These are phyloP conservation scores for Dromococcyx pavoninus DNA, from an alignment of 2,797 vertebrate species.

Conservation along the genomic window DNA sequence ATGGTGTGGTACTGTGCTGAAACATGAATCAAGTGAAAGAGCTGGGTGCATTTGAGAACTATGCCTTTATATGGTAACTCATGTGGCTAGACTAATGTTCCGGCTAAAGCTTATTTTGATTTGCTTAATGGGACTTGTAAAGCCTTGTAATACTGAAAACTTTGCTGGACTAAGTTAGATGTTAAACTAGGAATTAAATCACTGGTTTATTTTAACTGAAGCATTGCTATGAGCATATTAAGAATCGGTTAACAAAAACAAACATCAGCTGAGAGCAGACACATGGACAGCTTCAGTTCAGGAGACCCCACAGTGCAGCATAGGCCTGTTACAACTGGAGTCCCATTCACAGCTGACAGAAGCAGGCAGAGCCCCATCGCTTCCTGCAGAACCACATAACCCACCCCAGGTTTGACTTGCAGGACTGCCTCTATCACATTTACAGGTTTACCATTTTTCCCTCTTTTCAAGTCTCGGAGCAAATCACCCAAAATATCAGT, in stretches of 20 bases:
- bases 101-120: slow-evolving; percentile 47
- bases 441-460: not conserved
- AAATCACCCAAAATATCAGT: not conserved
- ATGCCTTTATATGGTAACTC: slow-evolving; percentile 43
- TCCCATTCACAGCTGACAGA: not conserved
- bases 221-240: not conserved
- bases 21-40: slow-evolving; percentile 43
- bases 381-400: not conserved
- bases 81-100: slow-evolving; percentile 14
- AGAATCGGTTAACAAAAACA: not conserved
- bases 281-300: not conserved
- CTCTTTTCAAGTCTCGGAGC: not conserved
- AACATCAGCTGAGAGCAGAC: not conserved
- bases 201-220: slow-evolving; percentile 30
- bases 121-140: slow-evolving; percentile 21
- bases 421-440: not conserved
- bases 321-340: not conserved
- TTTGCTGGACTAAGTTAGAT: slow-evolving; percentile 4
- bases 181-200: slow-evolving; percentile 45
- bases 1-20: slow-evolving; percentile 10
- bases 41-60: not conserved
- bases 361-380: not conserved
- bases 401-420: not conserved
- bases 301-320: not conserved
- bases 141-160: slow-evolving; percentile 13